Evolutionary conservation across 2,888 invertebrate species (phyloP), one percentile per base, ranked within the genome.

Genomic region (Drosophila rellima): DNA sequence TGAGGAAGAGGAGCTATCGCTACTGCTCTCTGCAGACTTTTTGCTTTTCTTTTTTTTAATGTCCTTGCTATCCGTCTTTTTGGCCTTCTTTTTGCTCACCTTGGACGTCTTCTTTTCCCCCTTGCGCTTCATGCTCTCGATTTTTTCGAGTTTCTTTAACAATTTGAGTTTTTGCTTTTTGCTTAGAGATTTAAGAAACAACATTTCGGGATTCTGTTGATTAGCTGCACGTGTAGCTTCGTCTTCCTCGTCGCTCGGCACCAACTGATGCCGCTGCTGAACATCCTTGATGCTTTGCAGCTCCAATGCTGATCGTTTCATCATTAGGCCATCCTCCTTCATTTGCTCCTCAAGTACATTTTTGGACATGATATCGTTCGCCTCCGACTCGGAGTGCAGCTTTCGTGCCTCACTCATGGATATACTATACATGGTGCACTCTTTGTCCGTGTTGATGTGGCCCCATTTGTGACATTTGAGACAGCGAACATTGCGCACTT

Each of bases 391-490:
- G 0, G 94, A 92, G 90, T 96, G 96, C 15, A 95, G 91, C 42
- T 96, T 96, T 75, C 96, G 94, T 2, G 96, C 96, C 78, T 96
- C 96, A 90, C 96, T 96, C 95, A 96, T 97, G 33, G 95, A 96
- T 86, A 95, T 94, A 91, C 95, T 96, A 92, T 95, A 99, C 94
- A 99, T 95, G 5, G 98, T 97, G 93, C 99, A 99, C 93, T 99
- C 99, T 88, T 97, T 97, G 91, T 98, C 98, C 94, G 93, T 80
- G 92, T 91, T 91, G 13, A 91, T 91, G 91, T 99, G 99, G 8
- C 99, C 99, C 99, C 99, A 99, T 91, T 98, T 98, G 92, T 99
- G 98, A 91, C 99, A 99, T 92, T 99, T 99, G 66, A 99, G 98
- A 90, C 99, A 99, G 33, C 99, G 95, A 0, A 99, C 99, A 93